phyloP scores from a whole-genome alignment of 2,888 invertebrate species.

The Mythimna lalbum region DNA sequence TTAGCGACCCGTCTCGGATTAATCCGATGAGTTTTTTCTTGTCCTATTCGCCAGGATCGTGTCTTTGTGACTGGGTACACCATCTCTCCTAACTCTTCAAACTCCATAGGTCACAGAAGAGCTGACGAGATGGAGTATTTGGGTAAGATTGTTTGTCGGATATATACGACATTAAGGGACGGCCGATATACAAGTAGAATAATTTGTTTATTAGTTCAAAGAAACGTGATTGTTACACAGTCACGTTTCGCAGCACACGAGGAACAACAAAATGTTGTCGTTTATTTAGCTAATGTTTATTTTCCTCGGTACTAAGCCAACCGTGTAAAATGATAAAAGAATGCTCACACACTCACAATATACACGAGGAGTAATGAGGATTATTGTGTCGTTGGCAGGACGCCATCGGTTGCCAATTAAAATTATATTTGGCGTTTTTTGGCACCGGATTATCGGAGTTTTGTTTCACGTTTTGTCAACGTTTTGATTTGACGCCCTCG shows the following conservation, averaged over 20 bases:
- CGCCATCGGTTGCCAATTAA: slow-evolving; percentile 64
- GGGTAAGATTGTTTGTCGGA: too few relatives aligned
- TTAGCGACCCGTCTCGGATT: too few relatives aligned
- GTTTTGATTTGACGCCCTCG: slow-evolving; percentile 41
- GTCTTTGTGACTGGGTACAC: too few relatives aligned
- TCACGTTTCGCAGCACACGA: slow-evolving; percentile 1
- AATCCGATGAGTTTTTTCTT: too few relatives aligned
- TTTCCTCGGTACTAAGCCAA: slow-evolving; percentile 45
- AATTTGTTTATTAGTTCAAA: too few relatives aligned
- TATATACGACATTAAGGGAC: too few relatives aligned
- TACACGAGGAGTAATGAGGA: slow-evolving; percentile 56
- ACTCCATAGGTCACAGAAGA: too few relatives aligned
- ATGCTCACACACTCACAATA: slow-evolving; percentile 56
- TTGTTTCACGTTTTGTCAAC: slow-evolving; percentile 56
- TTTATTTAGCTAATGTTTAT: slow-evolving; percentile 32
- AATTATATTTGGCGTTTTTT: slow-evolving; percentile 69
- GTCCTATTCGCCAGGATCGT: too few relatives aligned
- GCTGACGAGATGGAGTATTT: too few relatives aligned
- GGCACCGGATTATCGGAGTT: slow-evolving; percentile 54
- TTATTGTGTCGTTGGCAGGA: slow-evolving; percentile 57
- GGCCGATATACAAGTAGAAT: too few relatives aligned
- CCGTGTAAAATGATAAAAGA: slow-evolving; percentile 57
- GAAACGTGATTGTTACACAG: too few relatives aligned
- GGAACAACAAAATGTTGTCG: slow-evolving; percentile 19
- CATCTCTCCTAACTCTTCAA: too few relatives aligned